Base-by-base conservation (phyloP, 2,888 invertebrate genomes). In the Steinernema hermaphroditum region DNA sequence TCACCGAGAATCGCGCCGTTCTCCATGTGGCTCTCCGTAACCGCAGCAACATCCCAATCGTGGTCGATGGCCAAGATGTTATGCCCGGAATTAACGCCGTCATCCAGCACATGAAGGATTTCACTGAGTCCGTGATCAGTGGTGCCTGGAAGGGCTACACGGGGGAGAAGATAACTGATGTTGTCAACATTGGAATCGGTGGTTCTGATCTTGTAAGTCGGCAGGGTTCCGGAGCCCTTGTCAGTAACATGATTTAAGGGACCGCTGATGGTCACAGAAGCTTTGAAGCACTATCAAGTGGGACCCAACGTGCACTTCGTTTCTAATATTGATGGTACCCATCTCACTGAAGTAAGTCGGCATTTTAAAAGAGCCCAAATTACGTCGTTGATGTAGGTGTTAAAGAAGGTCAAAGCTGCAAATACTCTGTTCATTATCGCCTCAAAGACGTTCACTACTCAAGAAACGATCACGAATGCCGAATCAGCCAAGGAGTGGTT, bases 291-390 rank as follows among this genome's bases (percentile, higher is more conserved):
- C 16, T 96, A 92, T 86, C 92, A 92, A 81, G 91, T 92, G 83
- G 94, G 95, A 0, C 91, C 96, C 2, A 91, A 91, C 80, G 90
- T 92, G 68, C 96, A 99, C 88, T 99, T 98, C 88, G 96, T 98
- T 0, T 97, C 97, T 1, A 99, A 99, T 88, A 94, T 99, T 85
- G 98, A 99, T 89, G 98, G 98, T 68, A 98, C 98, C 2, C 98
- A 99, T 88, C 89, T 98, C 84, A 94, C 94, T 0, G 95, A 96
- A 88, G 93, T 81, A 24, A 34, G 22, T 24, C 8, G 16, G 69
- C 6, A n/a, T 71, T 9, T 37, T 6, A 19, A 70, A 12, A 14
- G 19, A 62, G 27, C 14, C 27, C 27, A 14, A 19, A 49, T 49
- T 6, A n/a, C 19, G 19, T 49, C 19, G 19, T 49, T 41, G 8